phyloP scores from a whole-genome alignment of 1,140 invertebrate genomes.

The Drosophila mojavensis region DNA sequence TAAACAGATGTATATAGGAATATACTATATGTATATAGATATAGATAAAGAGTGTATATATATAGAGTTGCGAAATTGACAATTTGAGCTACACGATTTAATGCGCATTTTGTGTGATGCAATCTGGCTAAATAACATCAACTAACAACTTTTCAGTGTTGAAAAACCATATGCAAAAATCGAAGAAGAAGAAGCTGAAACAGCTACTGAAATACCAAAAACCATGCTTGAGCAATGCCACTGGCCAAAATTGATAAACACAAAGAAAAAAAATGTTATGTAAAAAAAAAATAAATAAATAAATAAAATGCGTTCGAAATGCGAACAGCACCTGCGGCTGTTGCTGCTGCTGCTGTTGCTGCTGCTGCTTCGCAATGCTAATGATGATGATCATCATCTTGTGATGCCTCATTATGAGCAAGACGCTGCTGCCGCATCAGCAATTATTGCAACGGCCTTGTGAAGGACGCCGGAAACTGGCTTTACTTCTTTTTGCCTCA shows the following conservation, averaged over 20 bases:
- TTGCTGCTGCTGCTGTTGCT: not conserved
- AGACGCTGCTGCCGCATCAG: conserved; percentile 37
- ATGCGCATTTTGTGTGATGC: conserved; percentile 48
- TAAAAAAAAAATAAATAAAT: conserved; percentile 5
- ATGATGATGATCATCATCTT: not conserved
- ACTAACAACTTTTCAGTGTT: conserved; percentile 17
- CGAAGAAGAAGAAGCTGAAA: conserved; percentile 15
- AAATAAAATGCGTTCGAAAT: conserved; percentile 37
- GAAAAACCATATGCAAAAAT: conserved; percentile 44
- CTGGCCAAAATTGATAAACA: conserved; percentile 16
- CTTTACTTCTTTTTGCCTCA: conserved; percentile 44
- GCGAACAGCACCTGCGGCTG: not conserved
- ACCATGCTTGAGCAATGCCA: conserved; percentile 13
- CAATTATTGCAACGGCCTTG: conserved; percentile 73
- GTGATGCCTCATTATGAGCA: conserved; percentile 34
- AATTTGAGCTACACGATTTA: conserved; percentile 25
- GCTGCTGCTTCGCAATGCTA: too few relatives aligned
- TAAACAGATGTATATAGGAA: not conserved
- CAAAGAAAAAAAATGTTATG: not conserved
- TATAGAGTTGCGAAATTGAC: conserved; percentile 9
- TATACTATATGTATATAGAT: not conserved
- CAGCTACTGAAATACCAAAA: too few relatives aligned
- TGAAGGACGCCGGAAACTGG: conserved; percentile 81
- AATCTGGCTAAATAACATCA: conserved; percentile 26
- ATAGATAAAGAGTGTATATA: not conserved